Conservation (phyloP, 2,113 vertebrate genomes). For the Isichthys henryi region DNA sequence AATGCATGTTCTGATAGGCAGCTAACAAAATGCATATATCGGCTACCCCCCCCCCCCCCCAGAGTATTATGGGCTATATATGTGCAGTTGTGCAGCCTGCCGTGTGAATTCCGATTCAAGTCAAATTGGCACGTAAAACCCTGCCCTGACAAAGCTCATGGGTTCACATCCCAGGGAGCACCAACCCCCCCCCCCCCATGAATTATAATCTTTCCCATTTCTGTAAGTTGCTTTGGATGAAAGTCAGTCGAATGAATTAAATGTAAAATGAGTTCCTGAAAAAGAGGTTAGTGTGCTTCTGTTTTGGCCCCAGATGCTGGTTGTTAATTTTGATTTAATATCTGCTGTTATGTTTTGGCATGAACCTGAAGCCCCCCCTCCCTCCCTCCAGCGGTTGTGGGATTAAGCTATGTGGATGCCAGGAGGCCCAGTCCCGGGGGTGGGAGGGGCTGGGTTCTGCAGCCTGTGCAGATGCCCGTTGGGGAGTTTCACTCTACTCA, state of each 20-base stretch:
- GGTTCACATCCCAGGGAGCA: neutral
- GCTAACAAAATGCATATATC: neutral
- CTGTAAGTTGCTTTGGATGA: neutral
- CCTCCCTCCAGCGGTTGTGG: too few relatives aligned
- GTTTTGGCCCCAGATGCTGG: neutral
- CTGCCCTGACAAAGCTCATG: neutral
- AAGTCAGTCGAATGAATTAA: neutral
- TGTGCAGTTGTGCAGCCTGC: neutral
- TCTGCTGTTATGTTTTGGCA: neutral
- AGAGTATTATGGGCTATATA: neutral
- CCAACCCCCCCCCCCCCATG: too few relatives aligned
- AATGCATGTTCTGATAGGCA: neutral
- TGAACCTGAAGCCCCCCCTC: neutral
- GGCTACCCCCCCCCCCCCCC: too few relatives aligned
- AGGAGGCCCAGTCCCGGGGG: neutral
- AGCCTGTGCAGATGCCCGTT: neutral
- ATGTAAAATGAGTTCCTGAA: neutral
- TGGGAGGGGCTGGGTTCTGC: too few relatives aligned
- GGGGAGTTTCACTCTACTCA: neutral
- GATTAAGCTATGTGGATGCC: neutral
- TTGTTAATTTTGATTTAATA: neutral
- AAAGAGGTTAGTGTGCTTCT: neutral
- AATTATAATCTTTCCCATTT: neutral
- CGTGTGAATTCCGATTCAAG: neutral
- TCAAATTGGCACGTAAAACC: neutral